Evolutionary conservation across 2,888 invertebrate genomes (phyloP).

Genomic region (Tortrix viridana): DNA sequence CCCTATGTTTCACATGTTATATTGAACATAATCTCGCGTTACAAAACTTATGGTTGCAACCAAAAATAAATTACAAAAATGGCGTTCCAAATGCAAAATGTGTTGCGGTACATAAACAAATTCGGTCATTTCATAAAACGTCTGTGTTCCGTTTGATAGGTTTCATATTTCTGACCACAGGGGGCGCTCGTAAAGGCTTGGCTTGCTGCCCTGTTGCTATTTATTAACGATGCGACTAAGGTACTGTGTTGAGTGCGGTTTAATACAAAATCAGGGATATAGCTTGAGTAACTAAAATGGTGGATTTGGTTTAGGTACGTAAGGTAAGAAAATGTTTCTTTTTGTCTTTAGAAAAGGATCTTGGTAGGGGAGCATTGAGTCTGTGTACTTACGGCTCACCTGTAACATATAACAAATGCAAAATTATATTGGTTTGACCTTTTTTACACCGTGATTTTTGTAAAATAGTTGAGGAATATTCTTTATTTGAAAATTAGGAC

Average conservation of each 20-base stretch:
- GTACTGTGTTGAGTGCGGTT: slow-evolving; percentile 47
- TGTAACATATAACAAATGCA: too few relatives aligned
- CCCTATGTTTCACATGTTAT: slow-evolving; percentile 3
- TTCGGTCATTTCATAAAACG: slow-evolving; percentile 62
- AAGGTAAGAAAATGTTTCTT: too few relatives aligned
- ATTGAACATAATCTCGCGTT: slow-evolving; percentile 15
- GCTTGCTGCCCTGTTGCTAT: slow-evolving; percentile 62
- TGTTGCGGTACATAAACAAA: slow-evolving; percentile 53
- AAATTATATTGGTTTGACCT: too few relatives aligned
- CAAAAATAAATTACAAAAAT: slow-evolving; percentile 30
- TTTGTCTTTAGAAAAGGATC: too few relatives aligned
- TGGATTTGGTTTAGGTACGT: neutral
- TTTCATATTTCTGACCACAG: slow-evolving; percentile 70
- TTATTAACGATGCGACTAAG: slow-evolving; percentile 59
- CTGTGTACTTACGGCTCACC: too few relatives aligned
- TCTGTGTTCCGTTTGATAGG: slow-evolving; percentile 64
- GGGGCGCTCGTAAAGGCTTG: slow-evolving; percentile 67
- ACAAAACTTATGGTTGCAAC: slow-evolving; percentile 17
- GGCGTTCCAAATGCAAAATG: slow-evolving; percentile 29
- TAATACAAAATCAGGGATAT: slow-evolving; percentile 47
- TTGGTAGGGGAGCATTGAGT: too few relatives aligned
- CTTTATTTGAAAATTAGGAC: too few relatives aligned
- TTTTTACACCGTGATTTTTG: too few relatives aligned
- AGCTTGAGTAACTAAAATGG: slow-evolving; percentile 1
- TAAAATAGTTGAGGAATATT: too few relatives aligned